These are phyloP conservation scores for Trilocha varians DNA, from an alignment of 2,888 invertebrate species.

Conservation along the genomic window DNA sequence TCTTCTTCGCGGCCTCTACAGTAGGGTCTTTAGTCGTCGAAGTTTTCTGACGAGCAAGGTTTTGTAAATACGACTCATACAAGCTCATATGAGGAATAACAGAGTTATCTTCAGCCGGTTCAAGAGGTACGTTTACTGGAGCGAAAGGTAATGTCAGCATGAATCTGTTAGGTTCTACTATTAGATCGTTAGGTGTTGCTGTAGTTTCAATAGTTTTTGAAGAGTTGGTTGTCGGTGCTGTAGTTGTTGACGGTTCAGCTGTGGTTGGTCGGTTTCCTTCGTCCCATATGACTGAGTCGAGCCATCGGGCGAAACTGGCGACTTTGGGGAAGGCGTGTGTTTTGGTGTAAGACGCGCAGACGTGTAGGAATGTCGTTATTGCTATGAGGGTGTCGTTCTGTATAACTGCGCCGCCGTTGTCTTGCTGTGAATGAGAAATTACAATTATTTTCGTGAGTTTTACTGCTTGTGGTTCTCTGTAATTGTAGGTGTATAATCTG, in stretches of 20 bases:
- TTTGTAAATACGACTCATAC: conserved; percentile 58
- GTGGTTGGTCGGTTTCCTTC: conserved; percentile 43
- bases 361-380: conserved; percentile 44
- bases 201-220: conserved; percentile 22
- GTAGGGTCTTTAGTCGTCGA: conserved; percentile 34
- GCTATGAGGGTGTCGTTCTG: conserved; percentile 57
- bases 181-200: conserved; percentile 17
- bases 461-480: too few species aligned
- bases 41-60: conserved; percentile 32
- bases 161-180: conserved; percentile 36
- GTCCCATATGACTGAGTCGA: conserved; percentile 60
- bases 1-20: conserved; percentile 17
- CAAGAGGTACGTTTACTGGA: conserved; percentile 53
- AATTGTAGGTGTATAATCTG: too few species aligned
- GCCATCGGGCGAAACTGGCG: conserved; percentile 45
- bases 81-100: conserved; percentile 58
- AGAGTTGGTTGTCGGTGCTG: conserved; percentile 10
- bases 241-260: conserved; percentile 9
- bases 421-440: too few species aligned
- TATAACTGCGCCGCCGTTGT: conserved; percentile 59
- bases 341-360: conserved; percentile 52
- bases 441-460: too few species aligned
- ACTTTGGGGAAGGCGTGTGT: conserved; percentile 58
- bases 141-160: conserved; percentile 55
- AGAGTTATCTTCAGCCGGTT: conserved; percentile 54